A percentile compares a stretch with the other conserved stretches of the same genome.
These are phyloP conservation scores for Alligator mississippiensis DNA, from an alignment of 2,113 vertebrate species.

Conservation along the genomic window DNA sequence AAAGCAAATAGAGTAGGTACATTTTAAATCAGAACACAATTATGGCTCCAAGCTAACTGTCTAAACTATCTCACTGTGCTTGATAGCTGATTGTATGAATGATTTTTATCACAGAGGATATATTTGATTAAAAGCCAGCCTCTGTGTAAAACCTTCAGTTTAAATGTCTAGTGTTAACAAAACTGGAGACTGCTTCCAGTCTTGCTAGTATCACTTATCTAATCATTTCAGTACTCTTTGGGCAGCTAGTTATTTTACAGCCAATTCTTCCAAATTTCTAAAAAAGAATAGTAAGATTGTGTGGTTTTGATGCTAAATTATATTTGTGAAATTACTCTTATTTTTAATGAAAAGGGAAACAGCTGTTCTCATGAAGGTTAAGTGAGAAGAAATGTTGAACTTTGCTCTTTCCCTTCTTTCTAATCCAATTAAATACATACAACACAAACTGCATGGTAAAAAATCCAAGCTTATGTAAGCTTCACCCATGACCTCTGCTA, in stretches of 20 bases:
- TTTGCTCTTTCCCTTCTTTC: background rate
- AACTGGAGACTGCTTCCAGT: background rate
- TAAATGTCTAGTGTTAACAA: background rate
- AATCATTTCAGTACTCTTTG: background rate
- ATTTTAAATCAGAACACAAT: constrained; percentile 42
- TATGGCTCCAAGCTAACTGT: constrained; percentile 25
- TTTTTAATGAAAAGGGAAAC: background rate
- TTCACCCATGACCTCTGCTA: background rate
- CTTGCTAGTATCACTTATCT: background rate
- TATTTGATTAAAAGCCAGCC: constrained; percentile 39
- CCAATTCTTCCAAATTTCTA: background rate
- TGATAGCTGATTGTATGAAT: constrained; percentile 19
- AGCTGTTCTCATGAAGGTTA: background rate
- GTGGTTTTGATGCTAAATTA: background rate
- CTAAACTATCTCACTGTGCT: background rate
- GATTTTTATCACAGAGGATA: constrained; percentile 16
- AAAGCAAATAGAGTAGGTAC: constrained; percentile 43
- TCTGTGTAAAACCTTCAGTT: background rate
- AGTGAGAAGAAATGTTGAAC: background rate
- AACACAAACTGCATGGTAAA: background rate
- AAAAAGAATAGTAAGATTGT: background rate
- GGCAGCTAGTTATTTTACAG: background rate
- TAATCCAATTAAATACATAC: background rate
- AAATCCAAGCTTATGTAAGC: background rate
- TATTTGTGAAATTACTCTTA: background rate